A percentile compares a stretch with the other conserved stretches of the same genome.
These are phyloP conservation scores for Lithobates sylvaticus DNA, from an alignment of 2,797 vertebrate genomes.

Conservation along the genomic window DNA sequence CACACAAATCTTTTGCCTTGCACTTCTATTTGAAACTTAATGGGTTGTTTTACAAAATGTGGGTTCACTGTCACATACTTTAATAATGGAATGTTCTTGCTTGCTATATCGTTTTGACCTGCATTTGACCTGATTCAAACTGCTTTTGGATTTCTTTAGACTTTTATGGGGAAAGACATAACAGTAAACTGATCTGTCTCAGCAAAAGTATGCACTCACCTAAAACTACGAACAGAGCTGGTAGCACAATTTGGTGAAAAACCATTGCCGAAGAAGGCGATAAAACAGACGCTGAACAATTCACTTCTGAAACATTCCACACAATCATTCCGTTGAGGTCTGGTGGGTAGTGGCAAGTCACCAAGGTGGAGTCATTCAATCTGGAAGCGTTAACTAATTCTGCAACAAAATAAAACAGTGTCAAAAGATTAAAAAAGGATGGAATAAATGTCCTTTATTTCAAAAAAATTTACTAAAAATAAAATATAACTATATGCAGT, in stretches of 20 bases:
- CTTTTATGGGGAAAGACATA: background rate
- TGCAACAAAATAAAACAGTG: slow-evolving; percentile 50
- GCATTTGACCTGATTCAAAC: background rate
- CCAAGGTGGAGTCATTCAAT: slow-evolving; percentile 65
- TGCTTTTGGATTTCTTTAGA: background rate
- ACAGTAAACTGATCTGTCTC: background rate
- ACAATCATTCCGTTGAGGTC: slow-evolving; percentile 66
- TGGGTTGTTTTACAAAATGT: no score
- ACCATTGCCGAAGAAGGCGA: background rate
- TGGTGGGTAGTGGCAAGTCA: slow-evolving; percentile 71
- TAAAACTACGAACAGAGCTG: slow-evolving; percentile 58
- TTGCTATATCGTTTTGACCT: no score
- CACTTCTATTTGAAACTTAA: no score
- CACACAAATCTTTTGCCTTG: no score
- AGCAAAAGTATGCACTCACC: slow-evolving; percentile 62
- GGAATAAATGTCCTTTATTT: no score
- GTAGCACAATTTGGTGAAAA: slow-evolving; percentile 38
- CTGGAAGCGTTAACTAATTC: slow-evolving; percentile 71
- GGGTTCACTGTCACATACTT: no score
- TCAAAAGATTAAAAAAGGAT: fast-evolving
- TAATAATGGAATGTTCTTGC: no score
- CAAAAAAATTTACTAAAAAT: no score
- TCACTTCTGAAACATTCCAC: slow-evolving; percentile 68
- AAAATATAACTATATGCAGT: no score
- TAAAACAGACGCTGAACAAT: slow-evolving; percentile 62